Evolutionary conservation across 2,888 invertebrate genomes (phyloP).

Genomic region (Drosophila austrosaltans): DNA sequence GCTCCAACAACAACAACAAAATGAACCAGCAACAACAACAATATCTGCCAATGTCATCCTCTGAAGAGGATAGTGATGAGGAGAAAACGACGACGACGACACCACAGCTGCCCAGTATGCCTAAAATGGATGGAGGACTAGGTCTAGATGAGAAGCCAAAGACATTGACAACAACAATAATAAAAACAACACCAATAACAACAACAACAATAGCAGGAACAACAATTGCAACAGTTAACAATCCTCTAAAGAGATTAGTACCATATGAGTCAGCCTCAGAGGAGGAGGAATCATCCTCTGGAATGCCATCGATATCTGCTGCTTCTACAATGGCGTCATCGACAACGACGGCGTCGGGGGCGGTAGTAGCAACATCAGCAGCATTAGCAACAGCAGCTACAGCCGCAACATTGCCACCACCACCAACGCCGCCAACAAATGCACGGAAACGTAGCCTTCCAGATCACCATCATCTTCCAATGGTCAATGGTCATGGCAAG

Average conservation of each 20-base stretch:
- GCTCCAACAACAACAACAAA: slow-evolving; percentile 38
- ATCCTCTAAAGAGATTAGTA: slow-evolving; percentile 84
- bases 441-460: slow-evolving; percentile 65
- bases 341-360: background rate
- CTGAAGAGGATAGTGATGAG: slow-evolving; percentile 58
- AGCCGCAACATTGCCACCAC: slow-evolving; percentile 9
- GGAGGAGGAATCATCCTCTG: slow-evolving; percentile 60
- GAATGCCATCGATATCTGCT: background rate
- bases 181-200: background rate
- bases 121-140: slow-evolving; percentile 62
- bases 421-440: slow-evolving; percentile 40
- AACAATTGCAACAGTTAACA: slow-evolving; percentile 39
- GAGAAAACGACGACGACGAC: slow-evolving; percentile 49
- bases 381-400: background rate
- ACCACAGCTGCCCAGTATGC: slow-evolving; percentile 83
- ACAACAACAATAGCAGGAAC: background rate
- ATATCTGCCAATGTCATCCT: slow-evolving; percentile 70
- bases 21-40: slow-evolving; percentile 49
- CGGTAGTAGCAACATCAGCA: background rate
- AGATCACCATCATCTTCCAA: slow-evolving; percentile 1
- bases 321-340: background rate
- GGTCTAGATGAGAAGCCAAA: slow-evolving; percentile 49
- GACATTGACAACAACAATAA: slow-evolving; percentile 20
- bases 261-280: slow-evolving; percentile 87
- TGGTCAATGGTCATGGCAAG: slow-evolving; percentile 58